Conservation (phyloP, 2,888 invertebrate species). For the Itoplectis maculator region DNA sequence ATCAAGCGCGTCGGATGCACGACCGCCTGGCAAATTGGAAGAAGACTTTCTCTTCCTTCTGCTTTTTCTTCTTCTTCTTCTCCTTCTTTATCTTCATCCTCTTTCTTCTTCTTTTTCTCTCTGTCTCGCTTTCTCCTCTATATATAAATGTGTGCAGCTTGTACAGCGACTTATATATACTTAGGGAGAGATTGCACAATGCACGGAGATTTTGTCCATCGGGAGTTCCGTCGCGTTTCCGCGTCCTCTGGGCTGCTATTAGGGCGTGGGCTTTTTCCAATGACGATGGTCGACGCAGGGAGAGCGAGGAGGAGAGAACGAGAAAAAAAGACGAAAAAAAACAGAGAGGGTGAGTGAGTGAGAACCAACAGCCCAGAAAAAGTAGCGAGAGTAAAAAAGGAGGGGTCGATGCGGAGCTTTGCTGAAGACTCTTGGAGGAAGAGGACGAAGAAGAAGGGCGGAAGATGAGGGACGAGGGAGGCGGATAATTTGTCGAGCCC, state of each 20-base stretch:
- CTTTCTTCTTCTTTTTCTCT: slow-evolving; percentile 26
- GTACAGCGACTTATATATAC: neutral
- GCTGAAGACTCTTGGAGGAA: slow-evolving; percentile 8
- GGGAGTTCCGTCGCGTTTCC: slow-evolving; percentile 78
- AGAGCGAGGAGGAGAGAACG: slow-evolving; percentile 29
- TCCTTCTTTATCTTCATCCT: no score
- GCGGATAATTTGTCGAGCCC: slow-evolving; percentile 81
- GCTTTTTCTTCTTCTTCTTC: no score
- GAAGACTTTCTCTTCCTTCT: slow-evolving; percentile 62
- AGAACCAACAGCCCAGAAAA: slow-evolving; percentile 54
- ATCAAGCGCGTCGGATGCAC: slow-evolving; percentile 73
- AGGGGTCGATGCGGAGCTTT: slow-evolving; percentile 38
- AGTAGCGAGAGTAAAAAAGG: slow-evolving; percentile 33
- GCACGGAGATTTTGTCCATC: slow-evolving; percentile 79
- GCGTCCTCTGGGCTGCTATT: slow-evolving; percentile 80
- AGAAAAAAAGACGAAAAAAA: slow-evolving; percentile 45
- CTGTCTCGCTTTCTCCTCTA: no score
- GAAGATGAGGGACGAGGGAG: slow-evolving; percentile 68
- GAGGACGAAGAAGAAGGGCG: slow-evolving; percentile 44
- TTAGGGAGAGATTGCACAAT: slow-evolving; percentile 72
- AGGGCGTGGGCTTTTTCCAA: slow-evolving; percentile 69
- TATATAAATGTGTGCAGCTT: neutral
- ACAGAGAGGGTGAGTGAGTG: slow-evolving; percentile 20
- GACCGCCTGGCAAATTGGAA: slow-evolving; percentile 76
- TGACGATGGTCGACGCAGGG: neutral